A percentile compares a stretch with the other conserved stretches of the same genome.
phyloP scores from a whole-genome alignment of 2,888 invertebrate species.

The Myopa tessellatipennis region DNA sequence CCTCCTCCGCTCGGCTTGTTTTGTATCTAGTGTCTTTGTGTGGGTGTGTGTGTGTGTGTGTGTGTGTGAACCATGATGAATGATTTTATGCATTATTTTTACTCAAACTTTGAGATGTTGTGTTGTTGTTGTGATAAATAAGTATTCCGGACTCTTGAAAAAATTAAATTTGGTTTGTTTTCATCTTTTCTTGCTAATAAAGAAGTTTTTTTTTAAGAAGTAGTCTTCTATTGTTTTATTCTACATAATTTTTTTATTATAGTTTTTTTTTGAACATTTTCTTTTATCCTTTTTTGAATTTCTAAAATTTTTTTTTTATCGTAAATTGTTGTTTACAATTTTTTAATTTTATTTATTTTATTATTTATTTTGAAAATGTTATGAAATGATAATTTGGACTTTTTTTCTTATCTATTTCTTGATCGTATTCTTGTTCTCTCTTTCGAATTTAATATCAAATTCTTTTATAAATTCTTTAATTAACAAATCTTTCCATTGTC shows the following conservation, averaged over 20 bases:
- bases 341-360: constrained; percentile 11
- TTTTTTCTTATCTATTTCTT: no score
- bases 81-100: constrained; percentile 25
- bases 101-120: background rate
- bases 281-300: background rate
- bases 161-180: background rate
- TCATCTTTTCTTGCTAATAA: background rate
- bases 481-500: background rate
- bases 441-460: background rate
- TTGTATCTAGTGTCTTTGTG: constrained; percentile 15
- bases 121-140: no score
- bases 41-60: background rate
- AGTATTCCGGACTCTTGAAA: background rate
- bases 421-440: background rate
- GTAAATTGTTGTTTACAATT: background rate
- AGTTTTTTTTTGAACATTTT: background rate
- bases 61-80: background rate
- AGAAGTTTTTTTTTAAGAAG: background rate
- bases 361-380: background rate
- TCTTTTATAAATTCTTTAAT: background rate
- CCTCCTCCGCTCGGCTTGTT: constrained; percentile 12
- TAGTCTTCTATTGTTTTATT: constrained; percentile 15
- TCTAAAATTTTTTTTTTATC: background rate
- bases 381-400: no score
- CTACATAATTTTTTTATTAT: background rate